A percentile compares a stretch with the other conserved stretches of the same genome.
phyloP scores from a whole-genome alignment of 2,888 invertebrate genomes.

The Alcis repandata region DNA sequence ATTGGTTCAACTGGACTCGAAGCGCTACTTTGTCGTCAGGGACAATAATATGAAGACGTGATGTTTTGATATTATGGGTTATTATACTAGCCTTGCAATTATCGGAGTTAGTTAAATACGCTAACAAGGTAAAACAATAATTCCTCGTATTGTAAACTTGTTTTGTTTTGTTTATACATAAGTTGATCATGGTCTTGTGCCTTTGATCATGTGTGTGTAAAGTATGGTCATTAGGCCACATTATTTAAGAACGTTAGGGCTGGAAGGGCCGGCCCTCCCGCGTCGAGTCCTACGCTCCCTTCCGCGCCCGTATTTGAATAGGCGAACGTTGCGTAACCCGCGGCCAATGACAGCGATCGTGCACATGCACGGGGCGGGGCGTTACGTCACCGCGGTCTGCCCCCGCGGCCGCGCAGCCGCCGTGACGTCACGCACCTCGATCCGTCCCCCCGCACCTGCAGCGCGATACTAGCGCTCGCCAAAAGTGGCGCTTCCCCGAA shows the following conservation, averaged over 20 bases:
- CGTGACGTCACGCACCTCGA: constrained; percentile 78
- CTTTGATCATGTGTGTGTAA: constrained; percentile 58
- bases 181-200: constrained; percentile 41
- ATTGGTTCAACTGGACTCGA: no score
- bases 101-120: no score
- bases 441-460: constrained; percentile 65
- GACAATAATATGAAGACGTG: no score
- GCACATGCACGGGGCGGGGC: constrained; percentile 86
- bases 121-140: no score
- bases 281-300: constrained; percentile 78
- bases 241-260: constrained; percentile 79
- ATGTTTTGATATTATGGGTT: no score
- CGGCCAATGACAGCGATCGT: constrained; percentile 83
- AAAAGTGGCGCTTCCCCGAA: constrained; percentile 68
- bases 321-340: constrained; percentile 82
- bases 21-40: no score
- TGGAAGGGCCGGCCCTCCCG: constrained; percentile 70
- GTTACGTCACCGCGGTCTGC: constrained; percentile 82
- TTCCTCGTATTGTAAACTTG: no score
- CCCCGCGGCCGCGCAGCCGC: constrained; percentile 83
- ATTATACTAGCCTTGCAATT: no score
- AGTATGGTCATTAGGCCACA: constrained; percentile 77
- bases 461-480: constrained; percentile 71
- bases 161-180: neutral
- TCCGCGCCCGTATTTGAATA: constrained; percentile 79